Conservation (phyloP, 92 coral and sea anemone species). For the Chrysogorgia sp. region DNA sequence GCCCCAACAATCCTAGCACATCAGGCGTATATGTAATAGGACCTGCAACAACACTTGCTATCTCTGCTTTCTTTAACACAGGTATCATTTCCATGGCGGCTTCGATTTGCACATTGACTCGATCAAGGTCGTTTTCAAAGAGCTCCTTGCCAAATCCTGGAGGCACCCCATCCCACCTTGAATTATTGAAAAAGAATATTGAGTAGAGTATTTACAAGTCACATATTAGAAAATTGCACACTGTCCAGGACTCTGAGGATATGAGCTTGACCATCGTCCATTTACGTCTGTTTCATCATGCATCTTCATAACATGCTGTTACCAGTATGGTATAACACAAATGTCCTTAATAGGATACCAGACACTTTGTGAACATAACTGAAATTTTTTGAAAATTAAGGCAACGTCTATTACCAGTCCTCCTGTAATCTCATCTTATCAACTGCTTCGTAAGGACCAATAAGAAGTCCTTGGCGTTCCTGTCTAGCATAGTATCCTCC, state of each 20-base stretch:
- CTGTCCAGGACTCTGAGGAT: no score
- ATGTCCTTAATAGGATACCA: no score
- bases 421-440: slow-evolving; percentile 91
- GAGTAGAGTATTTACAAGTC: background rate
- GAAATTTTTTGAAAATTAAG: background rate
- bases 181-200: background rate
- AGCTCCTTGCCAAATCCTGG: slow-evolving; percentile 96
- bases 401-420: slow-evolving; percentile 68
- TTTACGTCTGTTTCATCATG: no score
- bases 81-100: slow-evolving; percentile 86
- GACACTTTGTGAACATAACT: no score
- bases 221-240: no score
- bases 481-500: slow-evolving; percentile 88
- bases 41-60: slow-evolving; percentile 96
- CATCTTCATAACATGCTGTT: no score
- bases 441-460: slow-evolving; percentile 87
- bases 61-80: slow-evolving; percentile 79
- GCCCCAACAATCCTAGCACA: slow-evolving; percentile 76
- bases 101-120: slow-evolving; percentile 76
- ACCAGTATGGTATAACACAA: no score
- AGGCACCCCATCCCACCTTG: slow-evolving; percentile 98
- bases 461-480: slow-evolving; percentile 81
- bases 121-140: slow-evolving; percentile 93
- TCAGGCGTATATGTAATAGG: slow-evolving; percentile 97
- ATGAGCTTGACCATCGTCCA: no score